A percentile compares a stretch with the other conserved stretches of the same genome.
These are phyloP conservation scores for Zaprionus capensis DNA, from an alignment of 1,140 invertebrate species.

Conservation along the genomic window DNA sequence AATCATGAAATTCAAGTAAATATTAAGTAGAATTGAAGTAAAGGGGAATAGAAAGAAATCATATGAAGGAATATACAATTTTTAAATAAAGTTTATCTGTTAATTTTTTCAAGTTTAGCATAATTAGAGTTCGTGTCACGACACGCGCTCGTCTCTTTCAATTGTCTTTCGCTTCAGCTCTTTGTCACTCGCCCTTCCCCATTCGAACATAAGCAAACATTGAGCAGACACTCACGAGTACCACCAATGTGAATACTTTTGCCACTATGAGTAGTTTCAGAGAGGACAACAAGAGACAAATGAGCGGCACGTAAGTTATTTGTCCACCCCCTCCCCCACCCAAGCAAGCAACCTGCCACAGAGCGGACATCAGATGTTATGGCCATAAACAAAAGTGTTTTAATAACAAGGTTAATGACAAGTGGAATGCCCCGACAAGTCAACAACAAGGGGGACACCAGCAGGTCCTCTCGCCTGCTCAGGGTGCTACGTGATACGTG, in stretches of 20 bases:
- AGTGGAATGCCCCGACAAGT: conserved; percentile 65
- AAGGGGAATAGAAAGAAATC: too few species aligned
- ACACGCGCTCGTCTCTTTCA: not conserved
- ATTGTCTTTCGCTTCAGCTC: not conserved
- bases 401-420: conserved; percentile 84
- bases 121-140: conserved; percentile 9
- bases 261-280: conserved; percentile 24
- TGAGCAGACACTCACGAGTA: conserved; percentile 4
- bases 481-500: conserved; percentile 46
- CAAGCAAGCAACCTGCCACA: not conserved
- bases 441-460: not conserved
- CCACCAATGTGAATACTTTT: conserved; percentile 11
- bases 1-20: too few species aligned
- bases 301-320: conserved; percentile 83
- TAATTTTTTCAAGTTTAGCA: not conserved
- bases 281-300: conserved; percentile 59
- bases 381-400: conserved; percentile 83
- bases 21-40: too few species aligned
- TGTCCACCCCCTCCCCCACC: conserved; percentile 44
- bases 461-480: too few species aligned
- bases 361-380: conserved; percentile 79
- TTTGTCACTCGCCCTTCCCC: not conserved
- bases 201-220: conserved; percentile 4
- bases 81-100: not conserved
- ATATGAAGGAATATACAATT: too few species aligned